Conservation (phyloP, 2,888 invertebrate genomes). For the Theristus sp. region DNA sequence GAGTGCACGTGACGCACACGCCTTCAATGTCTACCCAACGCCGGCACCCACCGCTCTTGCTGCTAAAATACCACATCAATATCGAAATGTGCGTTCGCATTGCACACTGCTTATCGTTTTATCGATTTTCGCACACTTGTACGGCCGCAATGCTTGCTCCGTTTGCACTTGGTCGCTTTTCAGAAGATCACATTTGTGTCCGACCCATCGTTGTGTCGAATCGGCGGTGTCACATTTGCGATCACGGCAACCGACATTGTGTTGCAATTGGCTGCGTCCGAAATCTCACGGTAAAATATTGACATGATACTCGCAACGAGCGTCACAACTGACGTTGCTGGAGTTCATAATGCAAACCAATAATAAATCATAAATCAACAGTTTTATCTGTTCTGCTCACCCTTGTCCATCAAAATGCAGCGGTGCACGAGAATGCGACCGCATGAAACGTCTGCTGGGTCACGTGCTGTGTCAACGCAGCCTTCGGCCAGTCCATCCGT, state of each 20-base stretch:
- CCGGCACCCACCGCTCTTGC: neutral
- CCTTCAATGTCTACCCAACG: neutral
- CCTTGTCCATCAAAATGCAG: too few species aligned
- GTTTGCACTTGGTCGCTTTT: neutral
- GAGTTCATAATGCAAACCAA: too few species aligned
- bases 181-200: neutral
- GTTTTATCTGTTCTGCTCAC: too few species aligned
- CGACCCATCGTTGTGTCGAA: neutral
- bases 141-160: too few species aligned
- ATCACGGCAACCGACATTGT: neutral
- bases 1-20: neutral
- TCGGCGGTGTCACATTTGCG: neutral
- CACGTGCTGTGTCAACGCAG: neutral
- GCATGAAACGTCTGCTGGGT: neutral
- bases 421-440: neutral
- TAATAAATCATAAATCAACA: too few species aligned
- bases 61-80: too few species aligned
- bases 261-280: neutral
- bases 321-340: too few species aligned
- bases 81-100: neutral
- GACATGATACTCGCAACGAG: too few species aligned
- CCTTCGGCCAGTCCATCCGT: neutral
- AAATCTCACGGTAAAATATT: neutral
- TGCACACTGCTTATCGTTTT: neutral
- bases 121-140: neutral